Base-by-base conservation (phyloP, 2,888 invertebrate genomes). In the Sphaerophoria rueppellii region DNA sequence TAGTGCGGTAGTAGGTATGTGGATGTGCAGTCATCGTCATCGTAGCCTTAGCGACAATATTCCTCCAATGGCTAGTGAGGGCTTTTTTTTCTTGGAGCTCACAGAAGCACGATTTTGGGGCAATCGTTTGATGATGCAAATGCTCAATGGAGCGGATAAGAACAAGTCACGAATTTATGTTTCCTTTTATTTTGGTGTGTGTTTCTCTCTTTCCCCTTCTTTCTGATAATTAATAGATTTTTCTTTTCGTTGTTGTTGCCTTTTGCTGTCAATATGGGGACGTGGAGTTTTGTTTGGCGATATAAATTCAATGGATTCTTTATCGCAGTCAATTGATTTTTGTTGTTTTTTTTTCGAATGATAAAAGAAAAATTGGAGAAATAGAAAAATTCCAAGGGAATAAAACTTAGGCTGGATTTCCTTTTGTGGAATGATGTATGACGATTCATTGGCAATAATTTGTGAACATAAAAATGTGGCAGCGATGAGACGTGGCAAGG, bases 41-140 rank as follows among this genome's bases (percentile, higher is more conserved):
- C 40, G 40, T 24, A 11, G 12, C 24, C 43, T 9, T 6, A 40
- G 32, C 54, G 54, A 54, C 54, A 12, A 54, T 4, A 40, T n/a
- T n/a, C 14, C 12, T 54, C 6, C 37, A 52, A 50, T 9, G 48
- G 24, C 61, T 34, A 24, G 4, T 16, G 34, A 12, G 11, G 46
- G 70, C 67, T 6, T 65, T 50, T 65, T 48, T 24, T 48, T 60
- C 73, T 16, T 71, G 48, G 43, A 70, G 75, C 48, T 80, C 63
- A 69, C 76, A 76, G 52, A n/a, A 71, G 52, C 52, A 76, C 72
- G 81, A 72, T 73, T 85, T 65, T 24, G 24, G 73, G 72, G 76
- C 85, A 77, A 81, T 81, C 80, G 85, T 81, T 81, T 77, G 81
- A 81, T 81, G 85, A 85, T 85, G 81, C 81, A 85, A 85, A 85